These are phyloP conservation scores for Selene dorsalis DNA, from an alignment of 2,797 vertebrate genomes.

Conservation along the genomic window DNA sequence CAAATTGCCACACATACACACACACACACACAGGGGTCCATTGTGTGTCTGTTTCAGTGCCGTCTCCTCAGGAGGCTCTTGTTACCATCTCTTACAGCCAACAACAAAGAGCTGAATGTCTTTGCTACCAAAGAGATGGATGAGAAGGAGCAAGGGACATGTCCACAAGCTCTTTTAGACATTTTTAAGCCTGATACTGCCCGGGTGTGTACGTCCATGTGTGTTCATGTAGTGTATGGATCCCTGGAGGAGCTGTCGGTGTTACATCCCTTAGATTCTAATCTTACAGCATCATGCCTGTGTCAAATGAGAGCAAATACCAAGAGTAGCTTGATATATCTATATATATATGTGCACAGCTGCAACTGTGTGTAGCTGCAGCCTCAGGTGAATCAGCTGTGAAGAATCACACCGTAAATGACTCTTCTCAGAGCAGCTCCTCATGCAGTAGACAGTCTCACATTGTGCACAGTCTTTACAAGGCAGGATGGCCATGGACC, in stretches of 20 bases:
- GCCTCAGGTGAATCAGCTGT: conserved; percentile 14
- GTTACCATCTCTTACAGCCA: conserved; percentile 70
- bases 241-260: conserved; percentile 2
- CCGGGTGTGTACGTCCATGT: no score
- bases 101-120: conserved; percentile 81
- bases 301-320: conserved; percentile 34
- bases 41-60: conserved; percentile 74
- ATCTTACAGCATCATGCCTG: conserved; percentile 34
- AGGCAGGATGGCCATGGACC: neutral
- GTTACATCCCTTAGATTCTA: conserved; percentile 32
- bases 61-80: conserved; percentile 72
- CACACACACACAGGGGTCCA: conserved; percentile 65
- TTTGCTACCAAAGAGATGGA: conserved; percentile 56
- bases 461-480: neutral
- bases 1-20: conserved; percentile 12
- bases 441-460: neutral
- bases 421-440: no score
- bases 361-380: neutral
- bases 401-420: neutral
- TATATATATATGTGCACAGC: neutral
- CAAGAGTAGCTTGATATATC: neutral
- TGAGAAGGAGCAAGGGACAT: conserved; percentile 43
- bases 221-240: neutral
- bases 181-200: conserved; percentile 3
- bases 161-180: conserved; percentile 46